Evolutionary conservation across 2,113 vertebrate genomes (phyloP).

Genomic region (Pomatorhinus ruficollis): DNA sequence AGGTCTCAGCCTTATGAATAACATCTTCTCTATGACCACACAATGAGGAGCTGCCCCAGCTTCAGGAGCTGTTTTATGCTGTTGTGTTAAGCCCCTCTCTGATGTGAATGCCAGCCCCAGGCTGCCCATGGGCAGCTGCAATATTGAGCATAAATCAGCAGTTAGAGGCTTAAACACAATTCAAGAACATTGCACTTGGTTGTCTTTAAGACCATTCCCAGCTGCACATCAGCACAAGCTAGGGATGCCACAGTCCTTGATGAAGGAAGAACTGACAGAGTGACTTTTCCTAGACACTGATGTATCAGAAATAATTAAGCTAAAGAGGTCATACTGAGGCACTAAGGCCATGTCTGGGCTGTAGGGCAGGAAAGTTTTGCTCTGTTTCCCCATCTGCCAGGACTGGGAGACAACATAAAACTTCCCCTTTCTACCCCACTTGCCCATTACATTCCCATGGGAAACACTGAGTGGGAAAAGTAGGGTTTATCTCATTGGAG

Average conservation of each 20-base stretch:
- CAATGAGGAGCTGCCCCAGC: not conserved
- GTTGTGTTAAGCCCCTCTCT: not conserved
- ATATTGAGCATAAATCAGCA: not conserved
- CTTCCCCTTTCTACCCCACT: not conserved
- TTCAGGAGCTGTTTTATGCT: not conserved
- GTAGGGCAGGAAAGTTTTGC: not conserved
- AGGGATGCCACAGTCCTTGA: not conserved
- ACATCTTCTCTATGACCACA: not conserved
- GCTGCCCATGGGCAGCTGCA: not conserved
- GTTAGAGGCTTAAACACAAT: not conserved
- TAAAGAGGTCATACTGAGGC: not conserved
- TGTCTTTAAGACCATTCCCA: not conserved
- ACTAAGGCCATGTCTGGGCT: not conserved
- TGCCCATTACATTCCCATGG: not conserved
- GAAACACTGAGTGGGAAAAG: not conserved
- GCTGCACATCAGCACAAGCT: not conserved
- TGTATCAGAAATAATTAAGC: not conserved
- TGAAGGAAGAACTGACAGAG: not conserved
- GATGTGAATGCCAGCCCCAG: not conserved
- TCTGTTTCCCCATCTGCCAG: not conserved
- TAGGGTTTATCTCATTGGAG: not conserved
- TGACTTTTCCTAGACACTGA: not conserved
- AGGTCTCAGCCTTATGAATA: not conserved
- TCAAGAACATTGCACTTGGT: not conserved
- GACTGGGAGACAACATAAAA: not conserved